These are phyloP conservation scores for Drosophila emarginata DNA, from an alignment of 2,888 invertebrate species.

Conservation along the genomic window DNA sequence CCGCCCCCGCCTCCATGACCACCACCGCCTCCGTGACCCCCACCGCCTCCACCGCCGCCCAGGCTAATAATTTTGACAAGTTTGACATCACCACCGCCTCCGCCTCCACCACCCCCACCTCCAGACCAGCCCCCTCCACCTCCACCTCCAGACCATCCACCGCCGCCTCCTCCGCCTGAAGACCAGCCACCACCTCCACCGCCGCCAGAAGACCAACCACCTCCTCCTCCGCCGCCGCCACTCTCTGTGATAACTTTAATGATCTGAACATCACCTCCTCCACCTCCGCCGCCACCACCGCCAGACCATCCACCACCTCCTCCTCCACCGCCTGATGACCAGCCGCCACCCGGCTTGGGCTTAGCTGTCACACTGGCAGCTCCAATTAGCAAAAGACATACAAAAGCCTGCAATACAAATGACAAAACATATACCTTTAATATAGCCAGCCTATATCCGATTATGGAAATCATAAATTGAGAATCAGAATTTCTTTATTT, in stretches of 20 bases:
- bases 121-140: conserved; percentile 47
- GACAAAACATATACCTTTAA: background rate
- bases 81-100: conserved; percentile 24
- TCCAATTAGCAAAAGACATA: conserved; percentile 79
- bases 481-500: too few relatives aligned
- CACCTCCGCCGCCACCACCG: conserved; percentile 65
- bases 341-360: conserved; percentile 73
- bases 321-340: conserved; percentile 63
- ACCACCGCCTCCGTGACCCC: conserved; percentile 51
- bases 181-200: conserved; percentile 51
- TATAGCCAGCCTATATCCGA: background rate
- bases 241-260: conserved; percentile 58
- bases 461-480: background rate
- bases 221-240: conserved; percentile 63
- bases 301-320: conserved; percentile 62
- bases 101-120: conserved; percentile 55
- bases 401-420: conserved; percentile 67
- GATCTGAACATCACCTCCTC: conserved; percentile 54
- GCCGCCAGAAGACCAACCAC: conserved; percentile 55
- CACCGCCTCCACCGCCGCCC: conserved; percentile 13
- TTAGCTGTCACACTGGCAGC: conserved; percentile 79
- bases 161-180: conserved; percentile 56
- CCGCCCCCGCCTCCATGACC: conserved; percentile 49
- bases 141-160: conserved; percentile 46
- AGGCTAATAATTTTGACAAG: conserved; percentile 3